Percentiles rank a stretch among this genome's conserved stretches.
Evolutionary conservation across 2,113 vertebrate genomes (phyloP).

Genomic region (Bufo bufo): DNA sequence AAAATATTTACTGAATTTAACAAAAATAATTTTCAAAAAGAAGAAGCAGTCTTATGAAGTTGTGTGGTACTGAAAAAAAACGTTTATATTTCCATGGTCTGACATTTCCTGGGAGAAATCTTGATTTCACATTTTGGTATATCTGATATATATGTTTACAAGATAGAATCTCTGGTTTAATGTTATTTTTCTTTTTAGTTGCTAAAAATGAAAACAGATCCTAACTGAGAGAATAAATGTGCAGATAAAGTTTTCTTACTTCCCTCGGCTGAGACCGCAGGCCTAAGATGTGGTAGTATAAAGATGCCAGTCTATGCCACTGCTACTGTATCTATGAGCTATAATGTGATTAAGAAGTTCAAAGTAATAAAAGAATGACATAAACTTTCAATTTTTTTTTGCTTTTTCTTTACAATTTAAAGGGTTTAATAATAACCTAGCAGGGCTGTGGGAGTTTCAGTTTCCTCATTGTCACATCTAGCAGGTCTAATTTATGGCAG

Average conservation of each 20-base stretch:
- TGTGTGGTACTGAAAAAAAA: not conserved
- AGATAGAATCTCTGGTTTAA: no score
- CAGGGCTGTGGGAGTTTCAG: not conserved
- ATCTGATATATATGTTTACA: no score
- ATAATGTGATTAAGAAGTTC: not conserved
- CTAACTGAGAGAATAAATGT: not conserved
- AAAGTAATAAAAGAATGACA: not conserved
- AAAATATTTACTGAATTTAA: not conserved
- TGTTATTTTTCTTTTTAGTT: no score
- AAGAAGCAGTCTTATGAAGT: not conserved
- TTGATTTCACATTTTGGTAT: no score
- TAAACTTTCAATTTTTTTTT: not conserved
- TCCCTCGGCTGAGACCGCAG: not conserved
- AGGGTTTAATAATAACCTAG: not conserved
- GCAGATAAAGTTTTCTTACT: no score
- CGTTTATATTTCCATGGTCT: not conserved
- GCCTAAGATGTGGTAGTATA: not conserved
- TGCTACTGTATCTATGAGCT: not conserved
- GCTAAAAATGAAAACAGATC: no score
- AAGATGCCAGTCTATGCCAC: not conserved
- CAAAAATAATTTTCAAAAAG: not conserved
- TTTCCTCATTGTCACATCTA: not conserved
- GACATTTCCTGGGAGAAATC: not conserved
- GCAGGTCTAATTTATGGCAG: not conserved
- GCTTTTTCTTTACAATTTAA: not conserved